Base-by-base conservation (phyloP, 2,888 invertebrate species). In the Trypoxylon attenuatum region DNA sequence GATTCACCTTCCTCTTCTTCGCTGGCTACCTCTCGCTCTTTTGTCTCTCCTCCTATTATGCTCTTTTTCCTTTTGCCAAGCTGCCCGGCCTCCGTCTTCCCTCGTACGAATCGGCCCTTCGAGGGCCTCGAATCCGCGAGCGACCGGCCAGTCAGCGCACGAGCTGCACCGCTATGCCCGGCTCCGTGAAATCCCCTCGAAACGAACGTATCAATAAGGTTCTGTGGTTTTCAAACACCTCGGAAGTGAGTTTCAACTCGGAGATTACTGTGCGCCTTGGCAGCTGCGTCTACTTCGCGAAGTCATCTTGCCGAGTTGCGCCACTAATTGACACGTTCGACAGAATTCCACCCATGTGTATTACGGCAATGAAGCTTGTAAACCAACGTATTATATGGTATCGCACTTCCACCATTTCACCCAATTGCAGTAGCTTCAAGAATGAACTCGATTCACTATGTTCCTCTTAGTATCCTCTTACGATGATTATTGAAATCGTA, bases 151-250 rank as follows among this genome's bases (percentile, higher is more conserved):
- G n/a, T n/a, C n/a, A n/a, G 22, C 52, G 29, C 53, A 38, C 49
- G 18, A 19, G 47, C 10, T 46, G 13, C 42, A 16, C 25, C 43
- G 33, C 18, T 42, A 52, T 41, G 15, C 21, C 27, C 51, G 29
- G 21, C 21, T n/a, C 58, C 46, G 18, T 21, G 51, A 23, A 56
- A 47, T 43, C 42, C 33, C 42, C 5, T 49, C 15, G 33, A 52
- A 51, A 27, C 46, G 55, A 42, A 62, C 55, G 22, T 45, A 39
- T 54, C 60, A n/a, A 45, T 60, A 61, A 61, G 25, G 55, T 33
- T 50, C 50, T 25, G 23, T 23, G 16, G 8, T 22, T 45, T 2
- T 16, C 22, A 5, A 19, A 8, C n/a, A 33, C 33, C 3, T 13
- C 13, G 13, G 5, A 2, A 27, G 33, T 13, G 10, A 33, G 33